phyloP scores from a whole-genome alignment of 2,797 vertebrate species.

The Heteromormyrus szaboi region DNA sequence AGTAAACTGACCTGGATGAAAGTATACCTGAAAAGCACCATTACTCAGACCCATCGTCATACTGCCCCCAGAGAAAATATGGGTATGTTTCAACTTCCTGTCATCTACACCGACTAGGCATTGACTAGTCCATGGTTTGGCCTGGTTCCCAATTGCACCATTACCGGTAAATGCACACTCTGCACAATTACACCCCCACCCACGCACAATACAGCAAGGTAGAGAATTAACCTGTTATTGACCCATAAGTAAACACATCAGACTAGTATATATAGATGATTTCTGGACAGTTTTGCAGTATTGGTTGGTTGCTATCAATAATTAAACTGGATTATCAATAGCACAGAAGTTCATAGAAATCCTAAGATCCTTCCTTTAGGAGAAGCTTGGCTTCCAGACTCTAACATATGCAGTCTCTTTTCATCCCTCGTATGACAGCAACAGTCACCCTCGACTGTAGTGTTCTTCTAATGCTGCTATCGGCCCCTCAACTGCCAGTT shows the following conservation, averaged over 20 bases:
- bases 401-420: not conserved
- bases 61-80: not conserved
- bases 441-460: not conserved
- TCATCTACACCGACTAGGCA: not conserved
- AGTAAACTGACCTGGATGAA: not conserved
- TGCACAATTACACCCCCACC: not conserved
- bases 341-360: not conserved
- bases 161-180: constrained; percentile 3
- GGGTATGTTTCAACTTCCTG: not conserved
- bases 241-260: not conserved
- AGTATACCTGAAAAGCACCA: not conserved
- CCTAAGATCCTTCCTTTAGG: not conserved
- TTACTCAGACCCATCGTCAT: not conserved
- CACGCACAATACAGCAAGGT: not conserved
- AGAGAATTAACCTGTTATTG: constrained; percentile 3
- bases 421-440: not conserved
- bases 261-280: not conserved
- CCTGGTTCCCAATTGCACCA: not conserved
- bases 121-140: constrained; percentile 3
- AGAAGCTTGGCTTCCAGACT: not conserved
- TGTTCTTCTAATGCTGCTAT: not conserved
- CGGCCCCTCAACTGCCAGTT: not conserved
- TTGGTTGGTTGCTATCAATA: not conserved
- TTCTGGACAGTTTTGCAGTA: not conserved
- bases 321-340: not conserved